These are phyloP conservation scores for Bos javanicus DNA, from an alignment of 2,113 vertebrate genomes.

Conservation along the genomic window DNA sequence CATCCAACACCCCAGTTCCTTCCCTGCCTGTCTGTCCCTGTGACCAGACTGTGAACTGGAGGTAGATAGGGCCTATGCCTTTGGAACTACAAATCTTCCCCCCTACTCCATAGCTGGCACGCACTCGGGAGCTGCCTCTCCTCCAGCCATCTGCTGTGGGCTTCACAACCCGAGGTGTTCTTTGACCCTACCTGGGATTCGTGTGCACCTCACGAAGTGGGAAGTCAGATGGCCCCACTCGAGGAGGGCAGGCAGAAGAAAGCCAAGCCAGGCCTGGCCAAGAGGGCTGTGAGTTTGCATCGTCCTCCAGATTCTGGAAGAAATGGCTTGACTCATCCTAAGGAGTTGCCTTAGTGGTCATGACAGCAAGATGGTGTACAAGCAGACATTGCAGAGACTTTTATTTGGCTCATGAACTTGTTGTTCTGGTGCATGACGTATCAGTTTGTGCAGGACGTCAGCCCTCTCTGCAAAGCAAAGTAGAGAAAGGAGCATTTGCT, in stretches of 20 bases:
- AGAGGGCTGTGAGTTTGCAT: conserved; percentile 61
- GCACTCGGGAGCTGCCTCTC: background rate
- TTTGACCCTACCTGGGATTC: background rate
- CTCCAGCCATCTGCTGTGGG: background rate
- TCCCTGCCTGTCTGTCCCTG: background rate
- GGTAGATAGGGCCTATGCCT: background rate
- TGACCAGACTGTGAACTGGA: background rate
- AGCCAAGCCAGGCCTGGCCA: conserved; percentile 24
- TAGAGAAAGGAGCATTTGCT: background rate
- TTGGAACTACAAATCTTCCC: background rate
- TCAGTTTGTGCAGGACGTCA: conserved; percentile 16
- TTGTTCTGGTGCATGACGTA: background rate
- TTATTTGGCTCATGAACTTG: background rate
- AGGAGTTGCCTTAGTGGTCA: background rate
- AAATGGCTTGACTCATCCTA: conserved; percentile 40
- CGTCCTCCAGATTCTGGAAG: conserved; percentile 56
- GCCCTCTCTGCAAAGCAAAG: background rate
- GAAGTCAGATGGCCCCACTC: conserved; percentile 58
- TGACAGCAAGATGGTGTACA: conserved; percentile 46
- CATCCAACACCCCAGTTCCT: background rate
- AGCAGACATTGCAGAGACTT: conserved; percentile 40
- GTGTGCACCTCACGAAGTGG: background rate
- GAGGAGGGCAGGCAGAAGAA: conserved; percentile 58
- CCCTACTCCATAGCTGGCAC: background rate
- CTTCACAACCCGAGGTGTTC: background rate